Base-by-base conservation (phyloP, 1,140 invertebrate genomes). In the Microplitis demolitor region DNA sequence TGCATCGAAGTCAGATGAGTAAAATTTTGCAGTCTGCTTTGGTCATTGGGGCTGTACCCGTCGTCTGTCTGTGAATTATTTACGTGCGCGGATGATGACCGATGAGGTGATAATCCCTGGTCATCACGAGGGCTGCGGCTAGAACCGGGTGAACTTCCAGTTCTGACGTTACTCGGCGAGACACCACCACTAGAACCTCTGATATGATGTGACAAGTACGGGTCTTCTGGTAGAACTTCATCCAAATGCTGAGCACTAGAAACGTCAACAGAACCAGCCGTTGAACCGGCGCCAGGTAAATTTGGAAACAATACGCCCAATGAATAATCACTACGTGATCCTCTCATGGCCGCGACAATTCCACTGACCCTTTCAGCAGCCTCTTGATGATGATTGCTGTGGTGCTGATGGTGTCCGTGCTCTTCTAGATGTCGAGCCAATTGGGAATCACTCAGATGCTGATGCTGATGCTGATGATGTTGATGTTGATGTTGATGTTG, bases 1-100 rank as follows among this genome's bases (percentile, higher is more conserved):
- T 86, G 85, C 83, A 87, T 84, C 0, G 84, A 73, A 0, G 86
- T 86, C 4, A 87, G 74, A 69, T 87, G 84, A 0, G 85, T 84
- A 66, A 85, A 86, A 31, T 78, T 83, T 2, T 85, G 84, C 0
- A 84, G n/a, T n/a, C 83, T 76, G 3, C 73, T 71, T 14, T 84
- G 83, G 11, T 85, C 84, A 37, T 64, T 78, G 3, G 77, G 81
- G n/a, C 83, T 86, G 68, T 85, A 86, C 13, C 72, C 71, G 0
- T 75, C 77, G 5, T 81, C 82, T 11, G 71, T 68, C 8, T 76
- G 66, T 6, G 39, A 45, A 11, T 11, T 45, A 11, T 11, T 45
- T 6, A 45, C 39, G 11, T 45, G 39, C 39, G 39, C 39, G n/a
- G 54, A 34, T 61, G 34, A 51, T 3, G 81, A 83, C 8, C 76